Percentiles rank a stretch among this genome's conserved stretches.
These are phyloP conservation scores for Hylaeus anthracinus DNA, from an alignment of 1,140 invertebrate genomes.

Conservation along the genomic window DNA sequence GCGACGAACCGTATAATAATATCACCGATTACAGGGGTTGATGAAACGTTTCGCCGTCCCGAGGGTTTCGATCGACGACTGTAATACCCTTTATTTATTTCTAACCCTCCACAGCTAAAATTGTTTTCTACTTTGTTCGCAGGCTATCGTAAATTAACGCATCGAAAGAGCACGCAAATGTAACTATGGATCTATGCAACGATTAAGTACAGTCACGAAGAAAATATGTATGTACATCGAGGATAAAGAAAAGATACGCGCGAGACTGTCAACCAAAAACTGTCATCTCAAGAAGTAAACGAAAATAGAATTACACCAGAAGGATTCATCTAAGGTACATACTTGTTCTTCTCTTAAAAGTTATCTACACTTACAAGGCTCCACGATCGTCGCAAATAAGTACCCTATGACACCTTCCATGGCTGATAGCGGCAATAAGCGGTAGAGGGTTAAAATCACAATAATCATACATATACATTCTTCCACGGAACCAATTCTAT, in stretches of 20 bases:
- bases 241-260: background rate
- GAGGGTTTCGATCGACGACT: constrained; percentile 62
- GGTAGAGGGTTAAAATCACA: constrained; percentile 58
- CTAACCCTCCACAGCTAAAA: constrained; percentile 50
- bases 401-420: background rate
- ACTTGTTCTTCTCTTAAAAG: constrained; percentile 4
- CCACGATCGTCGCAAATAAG: constrained; percentile 12
- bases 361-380: constrained; percentile 15
- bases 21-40: constrained; percentile 41
- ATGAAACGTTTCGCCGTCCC: constrained; percentile 54
- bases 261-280: background rate
- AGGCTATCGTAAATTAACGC: background rate
- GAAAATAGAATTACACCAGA: background rate
- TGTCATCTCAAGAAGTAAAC: background rate
- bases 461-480: constrained; percentile 21
- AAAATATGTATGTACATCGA: too few species aligned
- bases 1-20: constrained; percentile 40
- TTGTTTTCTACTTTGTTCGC: background rate
- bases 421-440: constrained; percentile 11
- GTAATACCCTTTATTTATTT: constrained; percentile 26
- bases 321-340: background rate
- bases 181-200: background rate
- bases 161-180: background rate
- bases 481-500: constrained; percentile 14
- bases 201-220: background rate